Evolutionary conservation across 2,888 invertebrate species (phyloP), one percentile per base, ranked within the genome.

Genomic region (Embidobia sp.): DNA sequence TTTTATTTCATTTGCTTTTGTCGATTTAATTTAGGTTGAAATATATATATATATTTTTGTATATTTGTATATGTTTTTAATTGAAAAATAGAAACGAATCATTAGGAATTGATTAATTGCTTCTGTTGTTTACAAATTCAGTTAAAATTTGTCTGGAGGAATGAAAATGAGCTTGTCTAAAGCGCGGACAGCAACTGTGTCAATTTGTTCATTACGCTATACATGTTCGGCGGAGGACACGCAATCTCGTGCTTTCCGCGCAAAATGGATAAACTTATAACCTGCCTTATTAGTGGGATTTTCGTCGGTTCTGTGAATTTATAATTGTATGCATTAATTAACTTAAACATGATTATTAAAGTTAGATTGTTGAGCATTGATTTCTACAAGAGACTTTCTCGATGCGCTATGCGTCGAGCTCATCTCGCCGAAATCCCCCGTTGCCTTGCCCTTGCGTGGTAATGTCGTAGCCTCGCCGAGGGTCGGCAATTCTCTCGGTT

Each of bases 401-500:
- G 92, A 92, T 84, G 91, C 91, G 90, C 91, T 91, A 87, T 92
- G 90, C 83, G 90, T 89, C 84, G 90, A 89, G 85, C 88, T 89
- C 88, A 91, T 90, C 83, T 91, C 91, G 88, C 87, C 86, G 79
- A 89, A 89, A 79, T 89, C 89, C 46, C 86, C 87, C 80, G 89
- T 87, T 74, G 82, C 80, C 80, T 91, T 91, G 89, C 91, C 92
- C 90, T 93, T 92, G 86, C 93, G 91, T 85, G 93, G 93, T 88
- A 93, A 91, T 70, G 93, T 93, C 84, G 92, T 91, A 84, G 93
- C 91, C 90, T 93, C 93, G 79, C 91, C 91, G 86, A 92, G 90
- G 87, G 91, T 91, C 48, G 90, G 90, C 85, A 91, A 89, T 93
- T 97, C 97, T 92, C 97, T 95, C 92, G 97, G 97, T 94, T 98